Percentiles rank a stretch among this genome's conserved stretches.
phyloP scores from a whole-genome alignment of 1,140 invertebrate species.

The Conus betulinus region DNA sequence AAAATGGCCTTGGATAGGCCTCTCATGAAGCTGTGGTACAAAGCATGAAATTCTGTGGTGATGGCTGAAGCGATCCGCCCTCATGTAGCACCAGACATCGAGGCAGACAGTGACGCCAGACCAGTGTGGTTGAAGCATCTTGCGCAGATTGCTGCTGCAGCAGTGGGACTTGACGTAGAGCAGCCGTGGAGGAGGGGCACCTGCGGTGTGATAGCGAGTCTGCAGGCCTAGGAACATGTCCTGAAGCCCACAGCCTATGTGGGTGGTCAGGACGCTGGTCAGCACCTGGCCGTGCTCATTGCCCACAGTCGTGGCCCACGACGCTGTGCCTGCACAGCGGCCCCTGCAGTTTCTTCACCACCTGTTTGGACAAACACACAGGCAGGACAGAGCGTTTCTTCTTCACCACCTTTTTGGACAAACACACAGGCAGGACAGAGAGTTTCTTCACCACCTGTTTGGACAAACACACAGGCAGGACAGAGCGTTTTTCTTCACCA shows the following conservation, averaged over 20 bases:
- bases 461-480: too few relatives aligned
- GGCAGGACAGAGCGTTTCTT: too few relatives aligned
- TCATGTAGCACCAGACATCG: conserved; percentile 65
- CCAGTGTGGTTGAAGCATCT: conserved; percentile 35
- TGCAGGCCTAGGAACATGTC: not conserved
- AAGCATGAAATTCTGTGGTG: conserved; percentile 52
- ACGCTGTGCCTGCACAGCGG: conserved; percentile 31
- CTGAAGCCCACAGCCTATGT: not conserved
- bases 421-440: too few relatives aligned
- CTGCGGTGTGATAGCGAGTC: not conserved
- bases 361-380: too few relatives aligned
- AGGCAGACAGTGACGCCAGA: conserved; percentile 41
- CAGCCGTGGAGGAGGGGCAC: conserved; percentile 22
- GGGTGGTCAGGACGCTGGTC: conserved; percentile 4
- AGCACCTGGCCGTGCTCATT: conserved; percentile 51
- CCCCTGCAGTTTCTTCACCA: conserved; percentile 52
- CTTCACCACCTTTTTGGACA: too few relatives aligned
- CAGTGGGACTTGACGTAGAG: conserved; percentile 45
- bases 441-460: too few relatives aligned
- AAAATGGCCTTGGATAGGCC: conserved; percentile 55
- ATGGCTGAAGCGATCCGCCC: conserved; percentile 46
- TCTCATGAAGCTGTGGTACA: conserved; percentile 57
- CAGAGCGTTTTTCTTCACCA: too few relatives aligned
- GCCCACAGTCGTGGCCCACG: conserved; percentile 44
- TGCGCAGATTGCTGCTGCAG: conserved; percentile 4